phyloP scores from a whole-genome alignment of 2,797 vertebrate genomes.

The Sebastes ruberrimus region DNA sequence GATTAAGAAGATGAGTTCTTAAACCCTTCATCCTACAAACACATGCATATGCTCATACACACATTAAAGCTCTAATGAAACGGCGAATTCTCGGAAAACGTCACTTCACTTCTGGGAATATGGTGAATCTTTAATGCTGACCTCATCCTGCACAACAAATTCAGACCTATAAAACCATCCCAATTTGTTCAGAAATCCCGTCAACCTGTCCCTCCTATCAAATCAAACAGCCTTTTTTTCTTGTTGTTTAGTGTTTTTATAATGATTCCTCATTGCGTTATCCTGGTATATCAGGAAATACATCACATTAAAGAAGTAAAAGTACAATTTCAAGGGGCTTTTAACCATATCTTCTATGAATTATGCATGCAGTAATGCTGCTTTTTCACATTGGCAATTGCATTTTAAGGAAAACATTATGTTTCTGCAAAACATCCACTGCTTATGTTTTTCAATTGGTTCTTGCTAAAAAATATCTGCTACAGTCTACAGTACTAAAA shows the following conservation, averaged over 20 bases:
- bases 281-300: not conserved
- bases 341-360: not conserved
- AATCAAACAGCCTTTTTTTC: not conserved
- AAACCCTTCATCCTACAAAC: slow-evolving; percentile 18
- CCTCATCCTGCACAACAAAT: not conserved
- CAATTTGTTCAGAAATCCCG: not conserved
- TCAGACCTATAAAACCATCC: not conserved
- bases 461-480: not conserved
- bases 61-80: not conserved
- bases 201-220: not conserved
- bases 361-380: not conserved
- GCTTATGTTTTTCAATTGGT: not conserved
- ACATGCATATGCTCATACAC: slow-evolving; percentile 5
- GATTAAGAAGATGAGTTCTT: slow-evolving; percentile 30
- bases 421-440: not conserved
- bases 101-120: not conserved
- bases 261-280: not conserved
- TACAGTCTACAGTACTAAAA: not conserved
- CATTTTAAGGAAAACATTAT: not conserved
- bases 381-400: not conserved
- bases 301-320: not conserved
- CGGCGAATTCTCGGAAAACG: not conserved
- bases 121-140: not conserved
- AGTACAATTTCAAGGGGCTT: not conserved
- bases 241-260: not conserved